Conservation (phyloP, 2,797 vertebrate genomes). For the Bradypodion ventrale region DNA sequence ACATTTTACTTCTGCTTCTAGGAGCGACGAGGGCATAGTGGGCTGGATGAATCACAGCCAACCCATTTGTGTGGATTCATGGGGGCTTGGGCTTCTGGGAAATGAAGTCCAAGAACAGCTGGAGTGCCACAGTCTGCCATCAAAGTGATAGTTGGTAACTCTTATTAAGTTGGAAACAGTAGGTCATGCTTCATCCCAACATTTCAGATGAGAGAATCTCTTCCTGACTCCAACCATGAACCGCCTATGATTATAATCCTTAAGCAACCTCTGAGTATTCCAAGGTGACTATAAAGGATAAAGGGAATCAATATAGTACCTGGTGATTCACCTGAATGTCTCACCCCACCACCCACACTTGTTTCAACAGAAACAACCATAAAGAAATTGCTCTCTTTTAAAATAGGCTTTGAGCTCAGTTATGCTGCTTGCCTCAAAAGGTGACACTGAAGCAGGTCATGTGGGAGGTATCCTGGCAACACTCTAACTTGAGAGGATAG, state of each 20-base stretch:
- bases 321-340: neutral
- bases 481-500: conserved; percentile 31
- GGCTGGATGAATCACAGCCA: too few relatives aligned
- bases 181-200: too few relatives aligned
- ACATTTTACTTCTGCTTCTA: too few relatives aligned
- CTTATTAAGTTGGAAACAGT: neutral
- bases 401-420: conserved; percentile 36
- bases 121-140: too few relatives aligned
- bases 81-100: too few relatives aligned
- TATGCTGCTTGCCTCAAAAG: conserved; percentile 34
- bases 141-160: too few relatives aligned
- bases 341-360: neutral
- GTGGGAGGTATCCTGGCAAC: conserved; percentile 49
- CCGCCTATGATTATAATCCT: neutral
- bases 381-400: conserved; percentile 35
- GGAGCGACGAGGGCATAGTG: too few relatives aligned
- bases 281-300: neutral
- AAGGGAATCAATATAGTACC: neutral
- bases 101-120: too few relatives aligned
- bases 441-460: conserved; percentile 41
- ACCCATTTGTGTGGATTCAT: too few relatives aligned
- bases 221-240: too few relatives aligned
- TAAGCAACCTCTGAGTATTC: neutral
- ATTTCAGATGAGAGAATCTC: too few relatives aligned
- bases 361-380: conserved; percentile 42